phyloP scores from a whole-genome alignment of 2,888 invertebrate species.

The Sminthurinus aureus region DNA sequence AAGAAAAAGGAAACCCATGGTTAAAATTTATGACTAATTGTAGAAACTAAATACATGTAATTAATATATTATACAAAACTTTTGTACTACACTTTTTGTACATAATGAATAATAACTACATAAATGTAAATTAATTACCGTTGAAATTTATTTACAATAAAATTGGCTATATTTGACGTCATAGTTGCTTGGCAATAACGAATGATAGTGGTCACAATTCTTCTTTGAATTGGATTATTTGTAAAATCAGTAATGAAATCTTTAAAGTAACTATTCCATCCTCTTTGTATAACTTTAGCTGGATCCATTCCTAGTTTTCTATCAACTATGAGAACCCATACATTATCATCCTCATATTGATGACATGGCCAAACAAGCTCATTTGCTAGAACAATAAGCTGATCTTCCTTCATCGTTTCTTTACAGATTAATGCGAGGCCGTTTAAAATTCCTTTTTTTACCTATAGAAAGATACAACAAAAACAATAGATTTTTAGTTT shows the following conservation, averaged over 20 bases:
- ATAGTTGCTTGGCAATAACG: slow-evolving; percentile 11
- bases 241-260: slow-evolving; percentile 70
- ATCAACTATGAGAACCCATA: slow-evolving; percentile 65
- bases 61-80: neutral
- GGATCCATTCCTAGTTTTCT: slow-evolving; percentile 70
- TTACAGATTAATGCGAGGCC: slow-evolving; percentile 6
- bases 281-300: slow-evolving; percentile 69
- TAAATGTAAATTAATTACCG: slow-evolving; percentile 10
- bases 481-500: too few species aligned
- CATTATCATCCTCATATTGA: slow-evolving; percentile 67
- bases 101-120: too few species aligned
- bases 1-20: slow-evolving; percentile 4
- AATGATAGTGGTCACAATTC: slow-evolving; percentile 43
- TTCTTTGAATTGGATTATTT: slow-evolving; percentile 34
- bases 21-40: neutral
- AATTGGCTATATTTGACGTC: slow-evolving; percentile 30
- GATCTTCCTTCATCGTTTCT: neutral
- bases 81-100: too few species aligned
- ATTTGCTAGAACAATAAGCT: slow-evolving; percentile 31
- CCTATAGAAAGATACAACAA: slow-evolving; percentile 13
- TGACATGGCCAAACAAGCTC: slow-evolving; percentile 60
- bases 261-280: slow-evolving; percentile 61
- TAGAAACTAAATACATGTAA: neutral
- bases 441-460: slow-evolving; percentile 13
- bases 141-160: slow-evolving; percentile 42